Evolutionary conservation across 2,888 invertebrate species (phyloP).

Genomic region (Imbricaverruca yamaguchii): DNA sequence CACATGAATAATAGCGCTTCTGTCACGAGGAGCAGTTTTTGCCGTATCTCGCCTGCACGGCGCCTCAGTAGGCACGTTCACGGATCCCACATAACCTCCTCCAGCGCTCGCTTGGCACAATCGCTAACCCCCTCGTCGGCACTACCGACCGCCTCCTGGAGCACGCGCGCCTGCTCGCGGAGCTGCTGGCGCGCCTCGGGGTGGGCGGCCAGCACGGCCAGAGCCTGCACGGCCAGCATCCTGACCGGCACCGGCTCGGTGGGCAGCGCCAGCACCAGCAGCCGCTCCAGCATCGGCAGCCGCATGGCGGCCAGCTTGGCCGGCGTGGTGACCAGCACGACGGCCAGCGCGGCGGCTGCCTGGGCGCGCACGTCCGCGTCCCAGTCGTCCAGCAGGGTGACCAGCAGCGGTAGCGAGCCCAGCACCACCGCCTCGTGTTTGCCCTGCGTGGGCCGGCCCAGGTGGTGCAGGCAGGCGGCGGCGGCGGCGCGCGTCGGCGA

Average conservation of each 20-base stretch:
- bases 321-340: neutral
- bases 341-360: neutral
- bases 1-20: no score
- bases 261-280: neutral
- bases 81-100: neutral
- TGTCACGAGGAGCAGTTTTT: no score
- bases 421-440: neutral
- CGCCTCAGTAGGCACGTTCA: neutral
- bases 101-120: neutral
- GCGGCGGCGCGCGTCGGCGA: neutral
- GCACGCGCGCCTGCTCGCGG: neutral
- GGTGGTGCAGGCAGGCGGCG: neutral
- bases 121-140: neutral
- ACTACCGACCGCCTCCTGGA: neutral
- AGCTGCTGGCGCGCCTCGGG: neutral
- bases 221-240: constrained; percentile 6
- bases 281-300: neutral
- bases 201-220: neutral
- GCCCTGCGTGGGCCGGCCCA: neutral
- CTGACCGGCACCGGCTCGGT: neutral
- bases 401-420: neutral
- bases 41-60: no score
- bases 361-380: neutral
- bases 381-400: neutral
- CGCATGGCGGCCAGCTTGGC: neutral